Base-by-base conservation (phyloP, 2,888 invertebrate species). In the Drosophila koepferae region DNA sequence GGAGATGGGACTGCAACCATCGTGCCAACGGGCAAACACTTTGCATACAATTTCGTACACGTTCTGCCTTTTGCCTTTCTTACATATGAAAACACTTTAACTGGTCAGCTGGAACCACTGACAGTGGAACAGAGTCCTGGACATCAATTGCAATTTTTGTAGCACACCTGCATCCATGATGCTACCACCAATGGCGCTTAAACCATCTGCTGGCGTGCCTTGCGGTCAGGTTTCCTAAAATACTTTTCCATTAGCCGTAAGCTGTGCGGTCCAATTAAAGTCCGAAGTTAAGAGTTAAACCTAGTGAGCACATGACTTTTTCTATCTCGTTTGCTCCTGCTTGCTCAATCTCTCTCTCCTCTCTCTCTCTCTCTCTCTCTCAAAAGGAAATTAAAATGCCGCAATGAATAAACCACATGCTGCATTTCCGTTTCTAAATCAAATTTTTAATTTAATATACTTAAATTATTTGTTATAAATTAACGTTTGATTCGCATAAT, bases 41-140 rank as follows among this genome's bases (percentile, higher is more conserved):
- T 72, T 86, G 74, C 56, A 80, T 78, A 86, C 86, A 70, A 55
- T 70, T 80, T 88, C 70, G 72, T 56, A 66, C 68, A 65, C 72
- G 64, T 63, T 72, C 68, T 63, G 43, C 72, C 64, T 63, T 59
- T 31, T 3, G 44, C 48, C 67, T 64, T 85, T 63, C 55, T 67
- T 71, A 68, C 83, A 83, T 66, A 70, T 61, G 69, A 80, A 80
- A 80, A 67, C 71, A 82, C 77, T 82, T 77, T 74, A 49, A 62
- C 55, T 41, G 49, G 28, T n/a, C 28, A 40, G n/a, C 40, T 23
- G 40, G 23, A 16, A 54, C 23, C 58, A 53, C 23, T 49, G 14
- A 41, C 44, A 41, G 18, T 34, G 31, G 38, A 38, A 41, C 63
- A 43, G 34, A 67, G 49, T 46, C n/a, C 38, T 36, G 20, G 9